Conservation (phyloP, 2,797 vertebrate genomes). For the Rhodeus uyekii region DNA sequence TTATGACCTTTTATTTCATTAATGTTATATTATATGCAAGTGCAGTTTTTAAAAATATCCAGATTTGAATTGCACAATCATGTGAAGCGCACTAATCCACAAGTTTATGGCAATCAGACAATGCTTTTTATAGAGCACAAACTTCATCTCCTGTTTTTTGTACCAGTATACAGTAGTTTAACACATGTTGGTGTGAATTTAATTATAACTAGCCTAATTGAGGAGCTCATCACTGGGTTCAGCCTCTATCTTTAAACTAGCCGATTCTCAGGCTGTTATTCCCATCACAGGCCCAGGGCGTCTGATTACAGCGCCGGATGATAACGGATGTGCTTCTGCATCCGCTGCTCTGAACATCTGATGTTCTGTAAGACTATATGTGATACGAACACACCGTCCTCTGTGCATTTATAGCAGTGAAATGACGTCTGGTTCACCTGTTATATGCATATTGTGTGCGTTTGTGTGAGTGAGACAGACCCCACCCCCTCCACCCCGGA, state of each 20-base stretch:
- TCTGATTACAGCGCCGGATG: conserved; percentile 24
- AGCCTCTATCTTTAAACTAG: conserved; percentile 38
- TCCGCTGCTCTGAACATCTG: conserved; percentile 8
- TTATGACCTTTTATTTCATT: neutral
- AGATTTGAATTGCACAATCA: neutral
- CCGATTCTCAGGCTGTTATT: too few species aligned
- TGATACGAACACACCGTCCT: conserved; percentile 20
- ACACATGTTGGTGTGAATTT: conserved; percentile 11
- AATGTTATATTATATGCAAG: neutral
- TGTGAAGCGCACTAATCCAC: neutral
- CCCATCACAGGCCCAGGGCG: conserved; percentile 11
- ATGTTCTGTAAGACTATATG: conserved; percentile 21
- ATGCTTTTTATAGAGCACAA: neutral
- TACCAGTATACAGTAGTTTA: neutral
- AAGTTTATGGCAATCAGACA: neutral
- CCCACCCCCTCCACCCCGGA: conserved; percentile 56
- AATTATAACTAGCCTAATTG: conserved; percentile 26
- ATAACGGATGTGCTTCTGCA: conserved; percentile 17
- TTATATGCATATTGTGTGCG: conserved; percentile 37
- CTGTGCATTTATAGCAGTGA: conserved; percentile 44
- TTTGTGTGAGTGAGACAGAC: conserved; percentile 33
- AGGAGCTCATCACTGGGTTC: conserved; percentile 18
- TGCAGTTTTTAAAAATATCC: neutral
- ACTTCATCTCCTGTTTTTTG: neutral
- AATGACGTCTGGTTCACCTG: conserved; percentile 45